Evolutionary conservation across 2,888 invertebrate genomes (phyloP), one percentile per base, ranked within the genome.

Genomic region (Callosobruchus maculatus): DNA sequence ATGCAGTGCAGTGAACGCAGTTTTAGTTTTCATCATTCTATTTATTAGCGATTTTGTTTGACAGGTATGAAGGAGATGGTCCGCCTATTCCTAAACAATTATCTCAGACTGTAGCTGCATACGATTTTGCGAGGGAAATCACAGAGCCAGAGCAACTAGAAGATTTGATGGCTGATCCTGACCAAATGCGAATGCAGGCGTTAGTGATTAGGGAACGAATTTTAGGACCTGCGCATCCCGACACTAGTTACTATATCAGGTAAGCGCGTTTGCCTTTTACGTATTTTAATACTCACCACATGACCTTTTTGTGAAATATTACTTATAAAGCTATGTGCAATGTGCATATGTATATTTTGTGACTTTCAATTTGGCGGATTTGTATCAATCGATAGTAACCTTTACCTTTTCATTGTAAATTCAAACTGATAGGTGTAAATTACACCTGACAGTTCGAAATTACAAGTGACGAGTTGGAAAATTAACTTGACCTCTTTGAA

Each of bases 131-230:
- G 0, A 90, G 91, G 72, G 98, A 99, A 88, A 95, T 97, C 20
- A 90, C 91, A 78, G 93, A 93, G 80, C 88, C 92, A 70, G 93
- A 93, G 73, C 93, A 94, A 76, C 87, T 98, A 70, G 95, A 96
- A 79, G 96, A 96, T 79, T 88, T 98, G 70, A 92, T 96, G 73
- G 93, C 95, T 7, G 97, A 98, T 88, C 97, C 97, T 0, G 98
- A 99, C 85, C 96, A 95, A 80, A 97, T 98, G 95, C 90, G 97
- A 82, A 98, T 98, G 97, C 98, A 96, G 85, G 95, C 95, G 0
- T 87, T 98, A 72, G 93, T 98, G 76, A 96, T 98, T 77, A 90
- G 98, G 74, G 97, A 98, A 88, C 89, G 98, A 82, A 97, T 98
- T 81, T 88, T 98, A 77, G 89, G 92, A 0, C 97, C 97, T 0